Conservation (phyloP, 2,888 invertebrate genomes). For the Tubulanus polymorphus region DNA sequence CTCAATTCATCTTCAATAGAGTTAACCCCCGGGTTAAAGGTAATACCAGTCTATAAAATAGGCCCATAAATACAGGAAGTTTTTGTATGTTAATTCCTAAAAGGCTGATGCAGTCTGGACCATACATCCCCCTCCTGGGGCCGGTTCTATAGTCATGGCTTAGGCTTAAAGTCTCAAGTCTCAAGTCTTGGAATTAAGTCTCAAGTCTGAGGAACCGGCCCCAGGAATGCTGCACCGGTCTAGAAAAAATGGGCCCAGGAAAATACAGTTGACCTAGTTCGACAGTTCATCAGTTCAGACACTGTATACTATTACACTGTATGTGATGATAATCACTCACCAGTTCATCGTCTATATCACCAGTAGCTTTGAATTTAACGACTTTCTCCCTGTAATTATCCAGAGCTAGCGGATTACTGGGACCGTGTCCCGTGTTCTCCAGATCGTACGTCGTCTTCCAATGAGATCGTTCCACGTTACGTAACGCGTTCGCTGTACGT, state of each 20-base stretch:
- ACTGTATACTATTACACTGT: not conserved
- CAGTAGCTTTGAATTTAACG: slow-evolving; percentile 22
- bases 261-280: too few species aligned
- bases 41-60: too few species aligned
- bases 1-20: too few species aligned
- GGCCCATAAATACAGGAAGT: not conserved
- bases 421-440: slow-evolving; percentile 44
- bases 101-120: too few species aligned
- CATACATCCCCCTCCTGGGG: too few species aligned
- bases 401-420: slow-evolving; percentile 36
- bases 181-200: too few species aligned
- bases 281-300: too few species aligned
- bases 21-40: too few species aligned
- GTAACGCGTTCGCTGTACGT: slow-evolving; percentile 35
- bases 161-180: too few species aligned
- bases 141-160: too few species aligned
- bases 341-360: slow-evolving; percentile 35
- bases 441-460: slow-evolving; percentile 45
- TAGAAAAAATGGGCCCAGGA: too few species aligned
- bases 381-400: slow-evolving; percentile 44
- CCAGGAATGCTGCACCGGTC: not conserved
- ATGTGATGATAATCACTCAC: slow-evolving; percentile 22
- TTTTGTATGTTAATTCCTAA: not conserved
- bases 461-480: slow-evolving; percentile 46
- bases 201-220: not conserved